These are phyloP conservation scores for Lithobates pipiens DNA, from an alignment of 2,797 vertebrate genomes.

Conservation along the genomic window DNA sequence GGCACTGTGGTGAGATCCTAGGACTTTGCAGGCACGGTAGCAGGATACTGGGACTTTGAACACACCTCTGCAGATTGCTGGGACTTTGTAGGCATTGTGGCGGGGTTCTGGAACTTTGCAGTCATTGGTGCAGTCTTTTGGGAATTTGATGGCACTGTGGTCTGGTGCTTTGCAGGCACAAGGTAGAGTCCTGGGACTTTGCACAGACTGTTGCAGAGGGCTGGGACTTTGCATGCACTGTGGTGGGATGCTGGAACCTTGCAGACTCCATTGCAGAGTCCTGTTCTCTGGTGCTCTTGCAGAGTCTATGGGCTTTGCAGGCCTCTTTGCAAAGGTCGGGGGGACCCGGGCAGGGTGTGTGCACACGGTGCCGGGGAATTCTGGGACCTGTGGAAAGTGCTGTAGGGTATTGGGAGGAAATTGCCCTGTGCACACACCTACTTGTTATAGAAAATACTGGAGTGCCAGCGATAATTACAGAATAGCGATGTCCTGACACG, in stretches of 20 bases:
- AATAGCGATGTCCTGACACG: too few relatives aligned
- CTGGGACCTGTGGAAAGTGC: not conserved
- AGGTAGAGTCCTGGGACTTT: too few relatives aligned
- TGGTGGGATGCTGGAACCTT: not conserved
- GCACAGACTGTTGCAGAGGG: not conserved
- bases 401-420: not conserved
- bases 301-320: not conserved
- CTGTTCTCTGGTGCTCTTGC: not conserved
- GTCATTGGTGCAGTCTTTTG: too few relatives aligned
- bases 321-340: too few relatives aligned
- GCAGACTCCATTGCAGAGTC: not conserved
- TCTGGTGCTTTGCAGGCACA: not conserved
- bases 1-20: rapidly evolving
- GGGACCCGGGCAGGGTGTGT: too few relatives aligned
- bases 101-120: not conserved
- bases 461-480: too few relatives aligned
- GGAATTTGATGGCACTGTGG: too few relatives aligned
- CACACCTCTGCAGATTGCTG: not conserved
- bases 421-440: not conserved
- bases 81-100: not conserved
- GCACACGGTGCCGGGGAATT: too few relatives aligned
- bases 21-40: not conserved
- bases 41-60: not conserved
- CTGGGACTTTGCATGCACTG: not conserved
- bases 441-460: not conserved